Conservation (phyloP, 2,113 vertebrate genomes). For the Carassius auratus region DNA sequence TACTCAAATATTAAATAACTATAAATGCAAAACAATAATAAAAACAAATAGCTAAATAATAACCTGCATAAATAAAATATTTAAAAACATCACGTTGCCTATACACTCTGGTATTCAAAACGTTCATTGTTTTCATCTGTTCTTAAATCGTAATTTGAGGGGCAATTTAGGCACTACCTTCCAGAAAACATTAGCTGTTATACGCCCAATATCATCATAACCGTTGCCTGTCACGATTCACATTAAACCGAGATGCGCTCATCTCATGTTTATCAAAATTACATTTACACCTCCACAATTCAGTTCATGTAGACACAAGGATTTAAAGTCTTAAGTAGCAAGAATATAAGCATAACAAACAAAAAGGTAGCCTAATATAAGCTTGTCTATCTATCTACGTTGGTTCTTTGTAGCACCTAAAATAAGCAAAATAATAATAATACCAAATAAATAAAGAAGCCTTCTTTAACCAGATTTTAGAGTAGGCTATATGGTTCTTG, state of each 20-base stretch:
- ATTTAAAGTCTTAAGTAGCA: not conserved
- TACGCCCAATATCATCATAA: not conserved
- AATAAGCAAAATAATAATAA: not conserved
- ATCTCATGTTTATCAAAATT: not conserved
- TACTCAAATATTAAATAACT: not conserved
- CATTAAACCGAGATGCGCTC: not conserved
- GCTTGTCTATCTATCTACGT: not conserved
- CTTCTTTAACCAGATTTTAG: not conserved
- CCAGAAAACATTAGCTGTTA: not conserved
- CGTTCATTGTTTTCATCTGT: not conserved
- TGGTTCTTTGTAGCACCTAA: not conserved
- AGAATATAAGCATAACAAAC: not conserved
- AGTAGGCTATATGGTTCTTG: not conserved
- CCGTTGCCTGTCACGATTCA: not conserved
- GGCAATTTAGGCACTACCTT: not conserved
- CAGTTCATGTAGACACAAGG: not conserved
- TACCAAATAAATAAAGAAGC: not conserved
- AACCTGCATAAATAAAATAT: no score
- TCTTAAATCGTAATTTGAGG: not conserved
- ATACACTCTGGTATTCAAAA: no score
- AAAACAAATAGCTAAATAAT: not conserved
- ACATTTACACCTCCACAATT: not conserved
- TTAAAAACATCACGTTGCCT: not conserved
- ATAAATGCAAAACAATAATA: not conserved
- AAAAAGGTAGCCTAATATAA: not conserved